Conservation (phyloP, 2,888 invertebrate species). For the Pandemis corylana region DNA sequence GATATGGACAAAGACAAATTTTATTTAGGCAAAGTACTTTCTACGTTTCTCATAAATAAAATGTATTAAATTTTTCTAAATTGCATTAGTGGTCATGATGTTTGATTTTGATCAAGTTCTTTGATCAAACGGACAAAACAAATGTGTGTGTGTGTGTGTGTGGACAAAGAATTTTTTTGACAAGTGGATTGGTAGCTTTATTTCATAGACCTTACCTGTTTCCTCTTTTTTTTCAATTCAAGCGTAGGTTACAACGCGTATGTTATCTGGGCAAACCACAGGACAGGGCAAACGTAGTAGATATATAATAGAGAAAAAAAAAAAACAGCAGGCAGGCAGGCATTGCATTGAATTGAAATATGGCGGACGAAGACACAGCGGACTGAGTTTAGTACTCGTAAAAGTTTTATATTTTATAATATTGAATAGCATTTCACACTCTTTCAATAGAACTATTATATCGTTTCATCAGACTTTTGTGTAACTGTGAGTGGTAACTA, state of each 20-base stretch:
- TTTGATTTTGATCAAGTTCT: too few relatives aligned
- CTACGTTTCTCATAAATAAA: too few relatives aligned
- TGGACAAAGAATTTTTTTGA: too few relatives aligned
- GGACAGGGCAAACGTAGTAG: too few relatives aligned
- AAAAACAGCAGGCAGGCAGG: not conserved
- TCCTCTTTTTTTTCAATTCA: not conserved
- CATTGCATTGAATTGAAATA: constrained; percentile 24
- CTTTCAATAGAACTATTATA: constrained; percentile 11
- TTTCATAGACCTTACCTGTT: not conserved
- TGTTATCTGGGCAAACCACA: too few relatives aligned
- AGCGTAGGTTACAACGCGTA: too few relatives aligned
- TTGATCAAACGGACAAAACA: too few relatives aligned
- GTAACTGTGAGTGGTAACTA: constrained; percentile 38
- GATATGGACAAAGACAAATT: too few relatives aligned
- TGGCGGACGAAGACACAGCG: constrained; percentile 40
- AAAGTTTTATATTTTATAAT: constrained; percentile 35
- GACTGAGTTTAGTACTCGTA: constrained; percentile 37
- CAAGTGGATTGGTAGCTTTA: not conserved
- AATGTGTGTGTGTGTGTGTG: too few relatives aligned
- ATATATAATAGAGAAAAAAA: not conserved
- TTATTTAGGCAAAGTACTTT: too few relatives aligned
- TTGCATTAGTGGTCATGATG: too few relatives aligned
- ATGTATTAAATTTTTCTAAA: too few relatives aligned
- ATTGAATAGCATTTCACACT: constrained; percentile 14
- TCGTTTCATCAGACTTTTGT: constrained; percentile 14